Evolutionary conservation across 2,113 vertebrate species (phyloP).

Genomic region (Brevimyrus niger): DNA sequence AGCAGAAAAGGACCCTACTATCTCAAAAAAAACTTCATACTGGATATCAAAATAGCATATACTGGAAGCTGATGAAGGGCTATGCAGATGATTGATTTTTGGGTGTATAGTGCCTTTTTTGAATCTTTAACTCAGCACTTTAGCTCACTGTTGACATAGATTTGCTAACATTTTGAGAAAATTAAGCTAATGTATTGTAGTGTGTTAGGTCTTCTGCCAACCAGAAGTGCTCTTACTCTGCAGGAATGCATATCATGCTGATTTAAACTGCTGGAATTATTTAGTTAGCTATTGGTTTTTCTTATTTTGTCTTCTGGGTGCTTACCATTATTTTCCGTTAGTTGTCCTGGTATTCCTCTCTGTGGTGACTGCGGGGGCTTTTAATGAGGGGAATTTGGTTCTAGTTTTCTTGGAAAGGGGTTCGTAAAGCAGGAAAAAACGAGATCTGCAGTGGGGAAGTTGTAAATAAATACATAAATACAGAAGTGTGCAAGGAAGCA

Average conservation of each 20-base stretch:
- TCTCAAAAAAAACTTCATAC: not conserved
- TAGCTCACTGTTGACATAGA: too few species aligned
- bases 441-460: not conserved
- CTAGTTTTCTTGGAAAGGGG: not conserved
- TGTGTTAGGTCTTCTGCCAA: not conserved
- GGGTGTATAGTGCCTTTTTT: not conserved
- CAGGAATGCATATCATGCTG: not conserved
- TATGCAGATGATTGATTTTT: not conserved
- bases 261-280: not conserved
- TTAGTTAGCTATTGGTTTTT: not conserved
- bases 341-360: not conserved
- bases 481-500: not conserved
- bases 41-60: not conserved
- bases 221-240: not conserved
- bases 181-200: not conserved
- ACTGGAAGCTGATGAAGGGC: not conserved
- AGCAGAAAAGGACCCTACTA: not conserved
- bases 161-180: not conserved
- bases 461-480: not conserved
- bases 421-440: not conserved
- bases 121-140: not conserved
- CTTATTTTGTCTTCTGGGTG: constrained; percentile 10
- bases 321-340: constrained; percentile 1
- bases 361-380: not conserved
- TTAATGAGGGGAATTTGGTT: not conserved